Evolutionary conservation across 2,113 vertebrate genomes (phyloP).

Genomic region (Vidua chalybeata): DNA sequence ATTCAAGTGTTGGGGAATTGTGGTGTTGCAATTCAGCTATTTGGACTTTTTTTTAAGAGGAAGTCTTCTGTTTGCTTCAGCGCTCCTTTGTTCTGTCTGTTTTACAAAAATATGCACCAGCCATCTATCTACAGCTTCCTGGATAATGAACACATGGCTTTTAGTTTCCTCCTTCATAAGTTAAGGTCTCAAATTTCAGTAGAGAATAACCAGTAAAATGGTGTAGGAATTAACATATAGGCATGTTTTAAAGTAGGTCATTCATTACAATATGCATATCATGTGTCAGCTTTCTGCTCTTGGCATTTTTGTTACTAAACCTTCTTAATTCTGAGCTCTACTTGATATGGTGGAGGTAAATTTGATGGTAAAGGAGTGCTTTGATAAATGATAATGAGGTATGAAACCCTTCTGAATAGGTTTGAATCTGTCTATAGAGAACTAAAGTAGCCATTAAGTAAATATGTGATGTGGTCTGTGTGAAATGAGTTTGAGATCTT

Average conservation of each 20-base stretch:
- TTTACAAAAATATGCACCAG: background rate
- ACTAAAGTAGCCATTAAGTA: background rate
- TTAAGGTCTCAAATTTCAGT: background rate
- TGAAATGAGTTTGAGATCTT: background rate
- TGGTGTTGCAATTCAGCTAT: background rate
- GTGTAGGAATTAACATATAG: background rate
- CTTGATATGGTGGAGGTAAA: background rate
- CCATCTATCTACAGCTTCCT: background rate
- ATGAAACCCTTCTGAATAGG: background rate
- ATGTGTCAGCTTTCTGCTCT: background rate
- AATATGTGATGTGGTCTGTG: background rate
- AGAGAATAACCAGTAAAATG: background rate
- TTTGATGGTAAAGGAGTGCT: background rate
- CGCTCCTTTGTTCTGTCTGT: background rate
- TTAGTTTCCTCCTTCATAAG: background rate
- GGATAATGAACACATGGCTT: background rate
- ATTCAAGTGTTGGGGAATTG: background rate
- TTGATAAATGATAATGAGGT: slow-evolving; percentile 25
- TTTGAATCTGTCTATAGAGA: background rate
- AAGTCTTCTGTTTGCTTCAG: background rate
- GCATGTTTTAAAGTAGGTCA: slow-evolving; percentile 16
- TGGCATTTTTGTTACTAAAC: slow-evolving; percentile 2
- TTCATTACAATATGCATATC: background rate
- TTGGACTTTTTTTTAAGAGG: background rate
- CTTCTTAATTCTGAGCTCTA: background rate